Conservation (phyloP, 35 echinoderm and acorn worm species). For the Apostichopus japonicus region DNA sequence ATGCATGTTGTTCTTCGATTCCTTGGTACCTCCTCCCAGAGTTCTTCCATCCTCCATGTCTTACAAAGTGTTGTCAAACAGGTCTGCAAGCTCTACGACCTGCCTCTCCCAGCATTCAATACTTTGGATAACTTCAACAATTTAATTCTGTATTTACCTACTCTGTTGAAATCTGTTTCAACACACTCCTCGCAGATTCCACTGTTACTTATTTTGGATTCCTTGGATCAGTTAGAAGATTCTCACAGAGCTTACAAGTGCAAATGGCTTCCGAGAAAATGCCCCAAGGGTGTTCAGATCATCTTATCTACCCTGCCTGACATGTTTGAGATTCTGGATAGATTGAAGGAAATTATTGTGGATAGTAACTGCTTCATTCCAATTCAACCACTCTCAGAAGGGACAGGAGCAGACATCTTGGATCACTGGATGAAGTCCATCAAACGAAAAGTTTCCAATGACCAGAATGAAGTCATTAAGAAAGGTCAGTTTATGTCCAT, state of each 20-base stretch:
- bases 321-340: slow-evolving; percentile 84
- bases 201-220: slow-evolving; percentile 86
- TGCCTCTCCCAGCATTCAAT: slow-evolving; percentile 42
- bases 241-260: slow-evolving; percentile 77
- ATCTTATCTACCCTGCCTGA: slow-evolving; percentile 88
- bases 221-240: slow-evolving; percentile 85
- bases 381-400: slow-evolving; percentile 75
- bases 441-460: slow-evolving; percentile 67
- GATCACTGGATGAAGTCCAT: slow-evolving; percentile 85
- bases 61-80: slow-evolving; percentile 65
- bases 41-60: slow-evolving; percentile 85
- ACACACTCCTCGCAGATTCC: slow-evolving; percentile 56
- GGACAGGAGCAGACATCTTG: slow-evolving; percentile 84
- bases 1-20: slow-evolving; percentile 73
- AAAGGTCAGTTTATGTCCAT: slow-evolving; percentile 45
- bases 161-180: slow-evolving; percentile 74
- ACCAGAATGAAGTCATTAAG: slow-evolving; percentile 75
- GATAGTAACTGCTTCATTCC: slow-evolving; percentile 68
- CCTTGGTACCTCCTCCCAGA: slow-evolving; percentile 85
- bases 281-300: slow-evolving; percentile 76
- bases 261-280: slow-evolving; percentile 82
- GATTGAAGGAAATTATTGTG: slow-evolving; percentile 64
- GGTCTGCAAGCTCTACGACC: slow-evolving; percentile 72
- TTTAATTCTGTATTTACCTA: slow-evolving; percentile 69
- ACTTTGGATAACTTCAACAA: slow-evolving; percentile 82